Evolutionary conservation across 2,797 vertebrate species (phyloP), one percentile per base, ranked within the genome.

Genomic region (Gymnoscopelus microlampas): DNA sequence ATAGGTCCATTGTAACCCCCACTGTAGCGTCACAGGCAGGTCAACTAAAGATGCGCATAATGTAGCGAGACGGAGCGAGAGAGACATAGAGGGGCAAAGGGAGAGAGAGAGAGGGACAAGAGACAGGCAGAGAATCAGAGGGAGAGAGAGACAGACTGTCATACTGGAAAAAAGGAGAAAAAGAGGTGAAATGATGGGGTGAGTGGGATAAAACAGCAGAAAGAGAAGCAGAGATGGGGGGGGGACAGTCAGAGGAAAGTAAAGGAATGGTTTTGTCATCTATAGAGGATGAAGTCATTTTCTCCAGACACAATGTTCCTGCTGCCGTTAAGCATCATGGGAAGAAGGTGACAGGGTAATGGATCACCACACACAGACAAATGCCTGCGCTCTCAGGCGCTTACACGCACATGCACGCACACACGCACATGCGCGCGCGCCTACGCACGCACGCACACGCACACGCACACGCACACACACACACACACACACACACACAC

Each of bases 251-350:
- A 63, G 70, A 74, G 68, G 60, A 63, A 77, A 76, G 85, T 24
- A 70, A 82, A 84, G 81, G 55, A 86, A 74, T 58, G 56, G 57
- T 68, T 68, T 79, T 85, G 79, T 85, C 75, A 85, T 87, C 67
- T 35, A 59, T 35, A 59, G 44, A 68, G 73, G 75, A 89, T 90
- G 75, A 87, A 87, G 87, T 88, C 77, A 80, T 88, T 89, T 81
- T 87, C 74, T 83, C 70, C 68, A 70, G 53, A 85, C 81, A 83
- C 70, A 72, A 32, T 81, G 73, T 87, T 86, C 77, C 79, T 79
- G 78, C 88, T 87, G 82, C 85, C 78, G 74, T 85, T 83, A 77
- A 88, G 77, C 81, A 84, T 88, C 85, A 85, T 83, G 75, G 85
- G 79, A 83, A 87, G 78, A 69, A 71, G 75, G 69, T 89, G 86